Evolutionary conservation across 2,888 invertebrate species (phyloP).

Genomic region (Trachelus troglodyta): DNA sequence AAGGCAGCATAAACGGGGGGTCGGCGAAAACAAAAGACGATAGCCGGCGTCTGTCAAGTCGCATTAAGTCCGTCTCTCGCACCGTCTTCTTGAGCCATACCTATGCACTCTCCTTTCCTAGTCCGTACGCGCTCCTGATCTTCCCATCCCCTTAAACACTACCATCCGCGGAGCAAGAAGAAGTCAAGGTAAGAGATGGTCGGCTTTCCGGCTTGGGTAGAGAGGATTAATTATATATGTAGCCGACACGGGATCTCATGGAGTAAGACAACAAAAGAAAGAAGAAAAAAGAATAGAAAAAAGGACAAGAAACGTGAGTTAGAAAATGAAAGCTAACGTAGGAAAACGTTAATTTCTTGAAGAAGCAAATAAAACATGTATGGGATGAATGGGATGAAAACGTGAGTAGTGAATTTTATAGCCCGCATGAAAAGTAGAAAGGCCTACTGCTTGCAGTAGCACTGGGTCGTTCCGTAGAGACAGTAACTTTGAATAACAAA

Average conservation of each 20-base stretch:
- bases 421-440: background rate
- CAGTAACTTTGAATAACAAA: background rate
- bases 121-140: background rate
- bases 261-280: background rate
- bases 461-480: background rate
- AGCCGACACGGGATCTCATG: background rate
- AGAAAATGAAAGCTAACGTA: background rate
- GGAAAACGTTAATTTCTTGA: background rate
- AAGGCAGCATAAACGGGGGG: slow-evolving; percentile 6
- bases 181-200: background rate
- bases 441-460: background rate
- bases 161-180: background rate
- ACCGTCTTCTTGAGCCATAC: background rate
- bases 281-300: slow-evolving; percentile 16
- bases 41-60: slow-evolving; percentile 10
- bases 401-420: background rate
- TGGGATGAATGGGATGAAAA: background rate
- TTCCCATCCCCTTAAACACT: background rate
- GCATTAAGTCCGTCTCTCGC: slow-evolving; percentile 9
- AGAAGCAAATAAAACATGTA: background rate
- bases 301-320: slow-evolving; percentile 14
- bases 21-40: slow-evolving; percentile 8
- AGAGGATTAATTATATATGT: slow-evolving; percentile 7
- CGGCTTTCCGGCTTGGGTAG: slow-evolving; percentile 1
- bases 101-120: background rate